phyloP scores from a whole-genome alignment of 2,888 invertebrate genomes.

The Apamea crenata region DNA sequence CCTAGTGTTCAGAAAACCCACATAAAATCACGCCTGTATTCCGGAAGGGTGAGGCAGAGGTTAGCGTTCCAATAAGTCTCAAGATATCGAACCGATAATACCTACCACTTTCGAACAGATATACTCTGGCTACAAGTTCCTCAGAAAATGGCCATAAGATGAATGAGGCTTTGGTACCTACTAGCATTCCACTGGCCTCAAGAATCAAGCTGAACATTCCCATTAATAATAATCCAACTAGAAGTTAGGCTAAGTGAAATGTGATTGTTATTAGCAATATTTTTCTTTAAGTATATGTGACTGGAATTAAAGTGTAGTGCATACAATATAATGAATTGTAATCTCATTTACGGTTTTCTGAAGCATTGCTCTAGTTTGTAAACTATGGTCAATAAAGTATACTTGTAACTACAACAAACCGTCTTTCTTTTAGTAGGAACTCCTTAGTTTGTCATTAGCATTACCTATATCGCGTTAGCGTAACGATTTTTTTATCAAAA shows the following conservation, averaged over 20 bases:
- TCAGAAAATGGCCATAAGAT: neutral
- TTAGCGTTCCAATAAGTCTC: neutral
- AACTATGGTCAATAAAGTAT: slow-evolving; percentile 54
- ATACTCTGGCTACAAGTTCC: neutral
- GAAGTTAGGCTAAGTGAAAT: slow-evolving; percentile 63
- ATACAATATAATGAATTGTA: slow-evolving; percentile 34
- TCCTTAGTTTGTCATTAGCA: neutral
- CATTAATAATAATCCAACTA: slow-evolving; percentile 16
- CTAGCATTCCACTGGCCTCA: neutral
- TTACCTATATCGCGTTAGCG: neutral
- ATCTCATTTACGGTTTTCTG: slow-evolving; percentile 45
- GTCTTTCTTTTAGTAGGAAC: neutral
- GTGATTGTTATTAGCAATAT: slow-evolving; percentile 67
- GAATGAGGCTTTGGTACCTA: neutral
- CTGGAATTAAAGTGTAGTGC: slow-evolving; percentile 45
- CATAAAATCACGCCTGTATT: neutral
- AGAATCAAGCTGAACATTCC: neutral
- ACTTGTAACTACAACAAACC: slow-evolving; percentile 23
- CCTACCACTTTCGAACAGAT: neutral
- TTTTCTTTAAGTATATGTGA: slow-evolving; percentile 46
- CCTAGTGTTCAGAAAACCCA: neutral
- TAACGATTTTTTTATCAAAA: neutral
- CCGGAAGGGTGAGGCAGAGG: neutral
- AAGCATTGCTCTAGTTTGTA: slow-evolving; percentile 55
- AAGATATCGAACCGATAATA: neutral